Percentiles rank a stretch among this genome's conserved stretches.
Evolutionary conservation across 35 echinoderm and acorn worm genomes (phyloP).

Genomic region (Diadema setosum): DNA sequence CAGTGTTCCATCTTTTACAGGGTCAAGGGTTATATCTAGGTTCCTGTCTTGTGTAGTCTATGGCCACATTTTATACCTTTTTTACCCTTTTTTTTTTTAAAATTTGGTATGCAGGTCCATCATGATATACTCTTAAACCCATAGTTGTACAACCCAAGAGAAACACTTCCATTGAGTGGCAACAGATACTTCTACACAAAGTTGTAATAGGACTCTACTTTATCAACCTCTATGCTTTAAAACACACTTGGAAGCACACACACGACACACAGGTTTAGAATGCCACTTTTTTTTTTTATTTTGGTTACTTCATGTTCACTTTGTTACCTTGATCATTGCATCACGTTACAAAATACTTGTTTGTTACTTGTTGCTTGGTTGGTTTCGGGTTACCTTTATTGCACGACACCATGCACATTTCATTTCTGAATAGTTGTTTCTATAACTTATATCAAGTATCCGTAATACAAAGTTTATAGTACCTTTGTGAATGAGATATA

Average conservation of each 20-base stretch:
- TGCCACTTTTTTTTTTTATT: background rate
- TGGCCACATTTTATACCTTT: too few species aligned
- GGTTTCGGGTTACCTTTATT: constrained; percentile 18
- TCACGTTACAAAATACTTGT: constrained; percentile 18
- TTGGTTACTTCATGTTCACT: background rate
- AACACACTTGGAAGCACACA: background rate
- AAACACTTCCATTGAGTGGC: too few species aligned
- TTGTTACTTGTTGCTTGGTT: background rate
- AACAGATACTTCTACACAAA: too few species aligned
- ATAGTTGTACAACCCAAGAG: too few species aligned
- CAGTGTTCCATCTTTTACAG: too few species aligned
- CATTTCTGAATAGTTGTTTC: constrained; percentile 26
- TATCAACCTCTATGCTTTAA: background rate
- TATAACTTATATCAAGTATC: constrained; percentile 15
- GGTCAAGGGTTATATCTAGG: too few species aligned
- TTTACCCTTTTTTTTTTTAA: too few species aligned
- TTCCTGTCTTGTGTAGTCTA: too few species aligned
- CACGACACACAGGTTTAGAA: background rate
- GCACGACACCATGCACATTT: constrained; percentile 25
- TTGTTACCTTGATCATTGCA: constrained; percentile 29
- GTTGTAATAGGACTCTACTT: too few species aligned
- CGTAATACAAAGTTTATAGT: constrained; percentile 9
- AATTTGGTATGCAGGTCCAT: too few species aligned
- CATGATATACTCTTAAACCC: too few species aligned
- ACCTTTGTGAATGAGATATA: constrained; percentile 10